These are phyloP conservation scores for Oppia nitens DNA, from an alignment of 1,140 invertebrate species.

Conservation along the genomic window DNA sequence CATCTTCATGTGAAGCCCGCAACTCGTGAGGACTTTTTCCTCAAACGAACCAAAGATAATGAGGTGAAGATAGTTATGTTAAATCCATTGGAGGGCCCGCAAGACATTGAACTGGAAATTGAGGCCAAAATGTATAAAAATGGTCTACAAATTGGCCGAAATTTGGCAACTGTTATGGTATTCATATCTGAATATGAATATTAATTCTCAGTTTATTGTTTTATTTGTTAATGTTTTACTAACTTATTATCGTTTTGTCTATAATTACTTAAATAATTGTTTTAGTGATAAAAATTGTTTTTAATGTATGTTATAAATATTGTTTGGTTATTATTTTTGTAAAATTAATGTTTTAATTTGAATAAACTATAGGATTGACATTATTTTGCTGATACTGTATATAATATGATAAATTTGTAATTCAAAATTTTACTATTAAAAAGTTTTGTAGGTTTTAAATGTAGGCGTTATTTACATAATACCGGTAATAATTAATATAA, in stretches of 20 bases:
- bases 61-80: constrained; percentile 55
- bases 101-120: constrained; percentile 70
- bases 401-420: no score
- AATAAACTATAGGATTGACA: no score
- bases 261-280: background rate
- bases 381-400: no score
- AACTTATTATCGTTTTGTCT: background rate
- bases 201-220: no score
- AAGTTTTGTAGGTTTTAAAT: no score
- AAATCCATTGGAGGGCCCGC: constrained; percentile 55
- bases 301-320: background rate
- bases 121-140: constrained; percentile 57
- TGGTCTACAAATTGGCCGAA: constrained; percentile 12
- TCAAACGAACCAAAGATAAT: constrained; percentile 26
- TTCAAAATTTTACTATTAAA: no score
- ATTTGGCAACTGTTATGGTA: constrained; percentile 5
- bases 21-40: background rate
- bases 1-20: background rate
- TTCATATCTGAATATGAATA: constrained; percentile 14
- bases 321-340: no score
- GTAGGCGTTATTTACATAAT: no score
- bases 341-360: no score
- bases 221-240: no score
- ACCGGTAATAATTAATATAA: no score
- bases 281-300: background rate